Conservation (phyloP, 2,113 vertebrate species). For the Rousettus leschenaultii region DNA sequence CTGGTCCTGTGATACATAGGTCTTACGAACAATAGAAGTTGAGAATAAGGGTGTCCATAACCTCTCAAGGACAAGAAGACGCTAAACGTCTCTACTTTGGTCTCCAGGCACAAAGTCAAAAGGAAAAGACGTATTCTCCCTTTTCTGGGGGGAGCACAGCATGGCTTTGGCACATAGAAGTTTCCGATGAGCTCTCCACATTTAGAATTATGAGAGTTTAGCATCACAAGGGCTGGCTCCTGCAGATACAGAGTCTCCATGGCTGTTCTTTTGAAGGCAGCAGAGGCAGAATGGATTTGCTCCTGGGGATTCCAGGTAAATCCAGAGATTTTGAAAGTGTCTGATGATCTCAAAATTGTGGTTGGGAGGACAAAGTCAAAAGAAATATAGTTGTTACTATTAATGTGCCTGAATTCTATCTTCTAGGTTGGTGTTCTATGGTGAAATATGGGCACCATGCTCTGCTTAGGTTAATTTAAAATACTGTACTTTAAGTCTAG, state of each 20-base stretch:
- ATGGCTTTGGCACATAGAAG: not conserved
- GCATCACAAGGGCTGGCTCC: not conserved
- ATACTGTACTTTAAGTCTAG: slow-evolving; percentile 2
- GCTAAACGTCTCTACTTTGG: not conserved
- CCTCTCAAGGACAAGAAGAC: not conserved
- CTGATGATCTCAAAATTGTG: not conserved
- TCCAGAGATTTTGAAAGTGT: not conserved
- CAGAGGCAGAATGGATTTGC: not conserved
- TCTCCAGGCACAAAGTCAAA: not conserved
- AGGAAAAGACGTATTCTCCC: not conserved
- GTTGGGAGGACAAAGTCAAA: not conserved
- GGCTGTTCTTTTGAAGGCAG: not conserved
- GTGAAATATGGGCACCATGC: not conserved
- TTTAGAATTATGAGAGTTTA: not conserved
- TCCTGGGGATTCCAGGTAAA: not conserved
- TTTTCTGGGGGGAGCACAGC: not conserved
- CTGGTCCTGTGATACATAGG: not conserved
- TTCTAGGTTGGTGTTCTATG: not conserved
- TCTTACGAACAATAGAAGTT: not conserved
- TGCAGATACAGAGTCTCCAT: not conserved
- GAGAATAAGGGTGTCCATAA: not conserved
- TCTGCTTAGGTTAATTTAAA: slow-evolving; percentile 34
- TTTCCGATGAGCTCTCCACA: not conserved
- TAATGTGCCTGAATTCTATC: not conserved
- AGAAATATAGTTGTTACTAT: not conserved